Evolutionary conservation across 2,888 invertebrate genomes (phyloP).

Genomic region (Drosophila limbata): DNA sequence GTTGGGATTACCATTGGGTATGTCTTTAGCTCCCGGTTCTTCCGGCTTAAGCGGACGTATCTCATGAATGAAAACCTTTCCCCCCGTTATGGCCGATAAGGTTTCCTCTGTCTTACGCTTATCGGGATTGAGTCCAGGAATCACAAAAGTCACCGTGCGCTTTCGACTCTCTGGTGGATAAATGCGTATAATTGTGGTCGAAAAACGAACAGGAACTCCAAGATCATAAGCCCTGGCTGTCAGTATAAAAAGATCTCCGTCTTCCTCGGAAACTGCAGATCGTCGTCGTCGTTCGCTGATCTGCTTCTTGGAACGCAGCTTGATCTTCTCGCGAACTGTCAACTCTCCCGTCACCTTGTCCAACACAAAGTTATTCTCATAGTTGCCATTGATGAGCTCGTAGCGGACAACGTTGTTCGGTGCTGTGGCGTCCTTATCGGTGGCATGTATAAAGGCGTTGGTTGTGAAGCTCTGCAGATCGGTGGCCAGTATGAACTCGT

Average conservation of each 20-base stretch:
- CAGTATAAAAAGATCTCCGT: constrained; percentile 86
- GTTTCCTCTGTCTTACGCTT: constrained; percentile 90
- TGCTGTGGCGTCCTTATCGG: constrained; percentile 92
- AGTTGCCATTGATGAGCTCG: constrained; percentile 92
- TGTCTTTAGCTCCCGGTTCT: constrained; percentile 87
- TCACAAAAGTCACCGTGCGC: constrained; percentile 92
- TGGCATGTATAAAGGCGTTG: constrained; percentile 92
- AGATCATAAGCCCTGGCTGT: constrained; percentile 93
- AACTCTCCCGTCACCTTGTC: constrained; percentile 92
- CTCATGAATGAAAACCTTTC: constrained; percentile 91
- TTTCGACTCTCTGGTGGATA: constrained; percentile 92
- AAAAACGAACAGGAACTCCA: constrained; percentile 91
- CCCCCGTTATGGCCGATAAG: constrained; percentile 92
- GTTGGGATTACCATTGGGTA: constrained; percentile 85
- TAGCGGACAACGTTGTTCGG: constrained; percentile 95
- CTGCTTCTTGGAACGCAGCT: constrained; percentile 84
- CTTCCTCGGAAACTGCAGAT: constrained; percentile 31
- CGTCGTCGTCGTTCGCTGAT: constrained; percentile 61
- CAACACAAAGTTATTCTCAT: constrained; percentile 90
- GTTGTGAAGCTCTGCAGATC: constrained; percentile 91
- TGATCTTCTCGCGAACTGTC: constrained; percentile 86
- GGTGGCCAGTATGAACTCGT: constrained; percentile 92
- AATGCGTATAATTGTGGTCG: constrained; percentile 90
- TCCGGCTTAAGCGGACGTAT: constrained; percentile 89
- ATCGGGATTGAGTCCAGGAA: constrained; percentile 92